Evolutionary conservation across 2,888 invertebrate genomes (phyloP), one percentile per base, ranked within the genome.

Genomic region (Gastrophysa polygoni): DNA sequence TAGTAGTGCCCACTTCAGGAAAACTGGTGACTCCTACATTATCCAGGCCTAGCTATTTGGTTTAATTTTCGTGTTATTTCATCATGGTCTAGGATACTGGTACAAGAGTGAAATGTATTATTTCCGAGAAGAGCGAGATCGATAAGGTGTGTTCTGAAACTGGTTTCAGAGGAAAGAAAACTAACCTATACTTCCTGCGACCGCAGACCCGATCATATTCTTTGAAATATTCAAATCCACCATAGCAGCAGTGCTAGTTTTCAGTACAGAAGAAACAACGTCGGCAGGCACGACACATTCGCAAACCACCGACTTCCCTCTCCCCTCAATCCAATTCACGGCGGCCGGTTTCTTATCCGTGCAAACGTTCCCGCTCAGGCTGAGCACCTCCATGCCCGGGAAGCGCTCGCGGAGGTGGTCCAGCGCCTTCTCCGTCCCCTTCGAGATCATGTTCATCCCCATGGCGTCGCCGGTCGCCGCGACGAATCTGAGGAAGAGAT

Each of bases 381-480:
- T 95, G n/a, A 98, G 85, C 38, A 69, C 91, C 77, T 94, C 92
- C 93, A 97, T 95, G 47, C 94, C 91, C 0, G 91, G 88, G 79
- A 95, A 95, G 59, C 85, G 83, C 24, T 83, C 83, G 74, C 90
- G 88, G 0, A 98, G 85, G 48, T 86, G 82, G 67, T 87, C 87
- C 20, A 98, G 79, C 0, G 95, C 91, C 73, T 89, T 90, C 83
- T 97, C 97, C 0, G 95, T 92, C 0, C 96, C 97, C 85, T 98
- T 98, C 0, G 96, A 96, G 0, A 98, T 86, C 98, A 98, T 98
- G 78, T 98, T 98, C 98, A 98, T 98, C 47, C 98, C 98, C 98
- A 98, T 99, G 1, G 98, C 98, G 79, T 99, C 98, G 0, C 98
- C 98, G 0, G 98, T 98, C 2, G 71, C 67, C 0, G 86, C 78